Conservation (phyloP, 2,888 invertebrate species). For the Drosophila ezoana region DNA sequence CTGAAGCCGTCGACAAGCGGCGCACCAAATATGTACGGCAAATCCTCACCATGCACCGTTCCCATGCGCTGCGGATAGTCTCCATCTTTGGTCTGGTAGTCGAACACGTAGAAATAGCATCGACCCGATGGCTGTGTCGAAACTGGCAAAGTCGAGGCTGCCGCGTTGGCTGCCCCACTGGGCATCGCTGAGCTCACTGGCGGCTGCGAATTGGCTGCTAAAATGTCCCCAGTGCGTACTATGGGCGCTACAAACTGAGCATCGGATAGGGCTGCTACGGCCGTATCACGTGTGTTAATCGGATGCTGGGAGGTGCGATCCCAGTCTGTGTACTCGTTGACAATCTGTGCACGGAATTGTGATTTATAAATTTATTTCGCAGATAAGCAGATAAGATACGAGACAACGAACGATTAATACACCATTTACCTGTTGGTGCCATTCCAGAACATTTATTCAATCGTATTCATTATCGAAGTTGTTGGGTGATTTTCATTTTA, state of each 20-base stretch:
- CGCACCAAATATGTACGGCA: slow-evolving; percentile 96
- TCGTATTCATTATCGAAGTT: too few relatives aligned
- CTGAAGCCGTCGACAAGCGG: slow-evolving; percentile 92
- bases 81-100: slow-evolving; percentile 95
- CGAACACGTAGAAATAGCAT: slow-evolving; percentile 95
- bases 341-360: slow-evolving; percentile 82
- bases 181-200: slow-evolving; percentile 58
- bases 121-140: slow-evolving; percentile 86
- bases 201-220: slow-evolving; percentile 88
- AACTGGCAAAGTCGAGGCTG: slow-evolving; percentile 75
- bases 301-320: slow-evolving; percentile 95
- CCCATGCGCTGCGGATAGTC: slow-evolving; percentile 96
- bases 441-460: not conserved
- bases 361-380: not conserved
- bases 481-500: too few relatives aligned
- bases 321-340: slow-evolving; percentile 99
- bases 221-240: slow-evolving; percentile 93
- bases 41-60: slow-evolving; percentile 95
- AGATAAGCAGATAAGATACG: not conserved
- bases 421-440: not conserved
- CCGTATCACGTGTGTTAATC: slow-evolving; percentile 94
- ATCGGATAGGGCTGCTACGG: slow-evolving; percentile 96
- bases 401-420: not conserved
- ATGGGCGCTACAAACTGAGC: slow-evolving; percentile 97
- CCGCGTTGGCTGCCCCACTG: slow-evolving; percentile 72